Base-by-base conservation (phyloP, 2,113 vertebrate species). In the Chinchilla lanigera region DNA sequence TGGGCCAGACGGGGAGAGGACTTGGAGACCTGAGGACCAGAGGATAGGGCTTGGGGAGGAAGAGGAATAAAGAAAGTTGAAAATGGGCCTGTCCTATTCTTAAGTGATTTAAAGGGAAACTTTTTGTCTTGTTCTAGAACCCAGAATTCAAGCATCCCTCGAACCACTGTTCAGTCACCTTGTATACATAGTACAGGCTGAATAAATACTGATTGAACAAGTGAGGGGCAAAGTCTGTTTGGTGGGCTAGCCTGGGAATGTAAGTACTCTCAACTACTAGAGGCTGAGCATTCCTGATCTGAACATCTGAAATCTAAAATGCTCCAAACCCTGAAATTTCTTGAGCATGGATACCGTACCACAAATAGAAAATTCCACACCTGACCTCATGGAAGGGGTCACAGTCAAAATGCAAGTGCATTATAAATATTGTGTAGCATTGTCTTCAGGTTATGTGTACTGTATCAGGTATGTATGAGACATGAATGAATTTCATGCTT, bases 1-100 rank as follows among this genome's bases (percentile, higher is more conserved):
- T 16, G 47, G 33, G 26, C 2, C 33, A 1, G 0, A 1, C 19
- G 24, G 35, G 7, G 0, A 73, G 7, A 22, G 33, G 20, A 44
- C 58, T 33, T 6, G 13, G 61, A 73, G 41, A 24, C 24, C 16
- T 80, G 24, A 7, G 61, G n/a, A 8, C 7, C 19, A 77, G 60
- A 56, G 16, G 38, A 14, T 3, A 22, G n/a, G 20, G 1, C 17
- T 44, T 89, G 41, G 75, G 86, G 60, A 47, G 77, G 35, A 30
- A 41, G 56, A 60, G 33, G 56, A 9, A 28, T 14, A 0, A 26
- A 28, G 35, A 71, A 44, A 50, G 24, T 41, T 50, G 52, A 17
- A 33, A 6, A 47, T 26, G 26, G 10, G 2, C 22, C 19, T 65
- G 8, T 14, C 47, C 56, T 87, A 3, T 67, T 90, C 90, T 7